Evolutionary conservation across 2,113 vertebrate species (phyloP).

Genomic region (Lasiurus borealis): DNA sequence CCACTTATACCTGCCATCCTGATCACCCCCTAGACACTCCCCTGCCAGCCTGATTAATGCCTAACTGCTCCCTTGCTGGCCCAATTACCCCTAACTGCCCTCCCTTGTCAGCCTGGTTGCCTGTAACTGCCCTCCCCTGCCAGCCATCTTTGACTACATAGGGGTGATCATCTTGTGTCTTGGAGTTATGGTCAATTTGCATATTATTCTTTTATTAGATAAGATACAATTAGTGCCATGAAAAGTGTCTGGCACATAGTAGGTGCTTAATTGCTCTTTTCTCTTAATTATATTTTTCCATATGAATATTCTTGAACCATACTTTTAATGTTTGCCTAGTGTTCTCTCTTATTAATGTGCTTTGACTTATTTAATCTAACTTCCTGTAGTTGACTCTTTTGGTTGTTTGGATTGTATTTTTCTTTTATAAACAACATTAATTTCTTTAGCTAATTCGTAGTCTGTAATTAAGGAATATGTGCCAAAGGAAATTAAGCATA

Average conservation of each 20-base stretch:
- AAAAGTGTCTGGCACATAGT: neutral
- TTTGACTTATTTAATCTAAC: neutral
- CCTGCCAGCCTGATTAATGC: too few relatives aligned
- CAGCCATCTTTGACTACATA: too few relatives aligned
- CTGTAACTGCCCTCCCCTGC: too few relatives aligned
- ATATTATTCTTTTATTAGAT: too few relatives aligned
- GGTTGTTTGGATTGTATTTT: constrained; percentile 12
- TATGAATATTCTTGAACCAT: neutral
- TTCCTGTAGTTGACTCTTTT: neutral
- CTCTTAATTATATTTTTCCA: neutral
- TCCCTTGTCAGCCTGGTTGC: too few relatives aligned
- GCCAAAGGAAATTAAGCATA: neutral
- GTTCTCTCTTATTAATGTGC: neutral
- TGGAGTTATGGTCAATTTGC: too few relatives aligned
- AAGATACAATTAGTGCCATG: neutral
- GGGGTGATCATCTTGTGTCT: too few relatives aligned
- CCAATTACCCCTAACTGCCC: too few relatives aligned
- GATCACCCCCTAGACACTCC: too few relatives aligned
- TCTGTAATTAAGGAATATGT: constrained; percentile 14
- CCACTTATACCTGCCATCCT: too few relatives aligned
- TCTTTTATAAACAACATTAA: neutral
- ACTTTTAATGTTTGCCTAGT: neutral
- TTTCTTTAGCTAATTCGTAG: neutral
- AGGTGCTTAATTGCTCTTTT: neutral
- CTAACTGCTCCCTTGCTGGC: too few relatives aligned